A percentile compares a stretch with the other conserved stretches of the same genome.
Evolutionary conservation across 2,113 vertebrate species (phyloP).

Genomic region (Pogona vitticeps): DNA sequence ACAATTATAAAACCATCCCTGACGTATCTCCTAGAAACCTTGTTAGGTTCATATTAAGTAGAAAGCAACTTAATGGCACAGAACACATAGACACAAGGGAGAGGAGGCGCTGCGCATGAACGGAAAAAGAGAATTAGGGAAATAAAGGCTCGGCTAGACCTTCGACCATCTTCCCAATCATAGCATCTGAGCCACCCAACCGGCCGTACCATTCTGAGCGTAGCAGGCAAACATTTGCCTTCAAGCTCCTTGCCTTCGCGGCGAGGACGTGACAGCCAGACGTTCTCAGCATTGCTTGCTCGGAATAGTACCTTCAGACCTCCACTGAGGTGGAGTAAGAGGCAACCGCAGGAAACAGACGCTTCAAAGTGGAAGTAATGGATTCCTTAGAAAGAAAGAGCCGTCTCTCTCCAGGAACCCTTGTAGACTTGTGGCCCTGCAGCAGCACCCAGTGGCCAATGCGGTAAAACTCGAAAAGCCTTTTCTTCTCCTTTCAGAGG

Average conservation of each 20-base stretch:
- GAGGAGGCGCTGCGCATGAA: no score
- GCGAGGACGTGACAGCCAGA: not conserved
- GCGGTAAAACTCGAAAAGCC: not conserved
- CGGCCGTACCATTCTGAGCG: not conserved
- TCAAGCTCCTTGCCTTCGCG: no score
- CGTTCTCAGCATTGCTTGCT: not conserved
- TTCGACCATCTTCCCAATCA: not conserved
- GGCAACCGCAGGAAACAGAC: not conserved
- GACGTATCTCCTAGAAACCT: no score
- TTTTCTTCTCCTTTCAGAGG: not conserved
- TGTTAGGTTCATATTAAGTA: no score
- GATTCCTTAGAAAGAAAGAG: not conserved
- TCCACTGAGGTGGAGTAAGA: not conserved
- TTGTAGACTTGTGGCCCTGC: not conserved
- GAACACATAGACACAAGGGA: no score
- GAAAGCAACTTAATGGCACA: no score
- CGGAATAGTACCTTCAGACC: not conserved
- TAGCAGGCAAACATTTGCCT: not conserved
- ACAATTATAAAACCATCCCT: no score
- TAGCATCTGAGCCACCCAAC: no score
- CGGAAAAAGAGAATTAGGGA: no score
- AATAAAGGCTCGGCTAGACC: no score
- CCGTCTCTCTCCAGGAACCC: not conserved
- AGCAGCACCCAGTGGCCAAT: conserved; percentile 8
- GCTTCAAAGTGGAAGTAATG: not conserved